Percentiles rank a stretch among this genome's conserved stretches.
phyloP scores from a whole-genome alignment of 2,113 vertebrate species.

The Tenebrosternarchus preto region DNA sequence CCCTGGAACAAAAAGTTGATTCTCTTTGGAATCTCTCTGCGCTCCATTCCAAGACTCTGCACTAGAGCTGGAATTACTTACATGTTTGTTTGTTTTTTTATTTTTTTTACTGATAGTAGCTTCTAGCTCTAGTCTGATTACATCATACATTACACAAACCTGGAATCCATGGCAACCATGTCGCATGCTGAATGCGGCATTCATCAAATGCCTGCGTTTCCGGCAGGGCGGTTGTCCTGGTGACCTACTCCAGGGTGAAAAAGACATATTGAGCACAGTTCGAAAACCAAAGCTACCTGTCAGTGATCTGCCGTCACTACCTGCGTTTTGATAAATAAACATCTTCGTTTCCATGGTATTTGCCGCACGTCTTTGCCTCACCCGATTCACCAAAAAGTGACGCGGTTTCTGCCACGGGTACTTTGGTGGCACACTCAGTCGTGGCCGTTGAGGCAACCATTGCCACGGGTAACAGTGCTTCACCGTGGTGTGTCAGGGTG shows the following conservation, averaged over 20 bases:
- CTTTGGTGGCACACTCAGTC: background rate
- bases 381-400: no score
- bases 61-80: slow-evolving; percentile 27
- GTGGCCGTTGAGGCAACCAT: background rate
- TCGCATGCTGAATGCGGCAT: slow-evolving; percentile 32
- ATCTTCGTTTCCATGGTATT: no score
- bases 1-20: background rate
- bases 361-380: no score
- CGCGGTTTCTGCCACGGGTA: background rate
- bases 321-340: no score
- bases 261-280: slow-evolving; percentile 42
- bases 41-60: background rate
- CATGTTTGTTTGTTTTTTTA: slow-evolving; percentile 13
- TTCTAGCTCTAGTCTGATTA: slow-evolving; percentile 42
- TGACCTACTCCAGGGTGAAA: slow-evolving; percentile 36
- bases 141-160: slow-evolving; percentile 33
- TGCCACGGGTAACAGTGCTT: background rate
- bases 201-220: slow-evolving; percentile 44
- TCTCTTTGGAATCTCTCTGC: slow-evolving; percentile 10
- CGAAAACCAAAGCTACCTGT: slow-evolving; percentile 42
- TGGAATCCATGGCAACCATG: slow-evolving; percentile 24
- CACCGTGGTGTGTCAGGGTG: slow-evolving; percentile 64
- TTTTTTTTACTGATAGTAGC: slow-evolving; percentile 8
- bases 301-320: slow-evolving; percentile 12
- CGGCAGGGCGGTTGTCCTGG: slow-evolving; percentile 28